phyloP scores from a whole-genome alignment of 2,888 invertebrate species.

The Scelioninae gen. 2 region DNA sequence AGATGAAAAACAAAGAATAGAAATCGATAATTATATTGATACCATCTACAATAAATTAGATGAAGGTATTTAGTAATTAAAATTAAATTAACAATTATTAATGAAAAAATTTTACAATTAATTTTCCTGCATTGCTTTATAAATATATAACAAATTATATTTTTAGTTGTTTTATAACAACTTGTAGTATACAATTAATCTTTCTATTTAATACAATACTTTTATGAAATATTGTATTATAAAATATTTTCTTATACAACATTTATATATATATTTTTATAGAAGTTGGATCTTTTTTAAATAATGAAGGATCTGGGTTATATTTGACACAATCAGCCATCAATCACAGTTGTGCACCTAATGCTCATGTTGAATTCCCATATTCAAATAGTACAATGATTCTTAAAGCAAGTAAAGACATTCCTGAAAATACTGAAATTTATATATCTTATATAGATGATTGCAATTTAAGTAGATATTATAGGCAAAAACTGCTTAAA shows the following conservation, averaged over 20 bases:
- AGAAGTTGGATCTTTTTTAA: constrained; percentile 87
- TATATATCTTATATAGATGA: constrained; percentile 93
- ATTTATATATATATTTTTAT: constrained; percentile 59
- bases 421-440: constrained; percentile 90
- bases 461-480: constrained; percentile 89
- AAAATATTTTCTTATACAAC: too few relatives aligned
- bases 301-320: constrained; percentile 94
- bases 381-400: constrained; percentile 87
- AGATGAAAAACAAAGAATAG: constrained; percentile 81
- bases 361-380: constrained; percentile 90
- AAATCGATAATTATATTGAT: constrained; percentile 87
- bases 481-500: constrained; percentile 87
- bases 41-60: constrained; percentile 89
- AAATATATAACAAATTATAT: too few relatives aligned
- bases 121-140: too few relatives aligned
- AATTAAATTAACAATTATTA: too few relatives aligned
- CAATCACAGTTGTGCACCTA: constrained; percentile 95
- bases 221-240: too few relatives aligned
- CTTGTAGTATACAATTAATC: too few relatives aligned
- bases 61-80: too few relatives aligned
- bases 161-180: too few relatives aligned
- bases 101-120: too few relatives aligned
- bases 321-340: constrained; percentile 90
- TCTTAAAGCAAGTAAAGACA: constrained; percentile 83
- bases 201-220: too few relatives aligned